A percentile compares a stretch with the other conserved stretches of the same genome.
These are phyloP conservation scores for Ferdinandea cuprea DNA, from an alignment of 2,888 invertebrate species.

Conservation along the genomic window DNA sequence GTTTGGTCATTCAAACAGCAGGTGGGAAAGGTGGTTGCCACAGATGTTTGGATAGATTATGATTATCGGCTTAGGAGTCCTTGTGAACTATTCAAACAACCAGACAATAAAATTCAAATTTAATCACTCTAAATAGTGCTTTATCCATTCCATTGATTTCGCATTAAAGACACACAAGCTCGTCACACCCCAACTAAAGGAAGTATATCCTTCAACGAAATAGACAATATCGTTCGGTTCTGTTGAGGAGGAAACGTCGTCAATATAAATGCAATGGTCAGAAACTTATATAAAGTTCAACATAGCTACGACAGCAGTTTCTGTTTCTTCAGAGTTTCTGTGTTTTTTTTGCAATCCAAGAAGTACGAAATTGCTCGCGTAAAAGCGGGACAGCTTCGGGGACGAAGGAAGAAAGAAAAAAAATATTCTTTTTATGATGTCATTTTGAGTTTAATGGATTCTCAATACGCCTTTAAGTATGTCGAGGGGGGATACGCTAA, in stretches of 20 bases:
- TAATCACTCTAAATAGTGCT: conserved; percentile 31
- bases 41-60: too few species aligned
- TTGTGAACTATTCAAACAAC: too few species aligned
- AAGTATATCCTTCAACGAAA: conserved; percentile 11
- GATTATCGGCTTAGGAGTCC: too few species aligned
- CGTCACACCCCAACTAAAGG: not conserved
- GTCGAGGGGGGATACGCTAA: conserved; percentile 62
- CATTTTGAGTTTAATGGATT: conserved; percentile 72
- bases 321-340: conserved; percentile 18
- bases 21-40: too few species aligned
- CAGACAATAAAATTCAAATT: conserved; percentile 16
- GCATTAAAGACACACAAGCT: conserved; percentile 39
- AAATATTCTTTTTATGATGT: conserved; percentile 64
- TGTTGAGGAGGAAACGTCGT: conserved; percentile 3
- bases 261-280: conserved; percentile 61
- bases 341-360: not conserved
- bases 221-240: conserved; percentile 18
- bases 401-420: conserved; percentile 5
- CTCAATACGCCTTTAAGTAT: conserved; percentile 69
- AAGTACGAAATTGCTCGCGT: conserved; percentile 38
- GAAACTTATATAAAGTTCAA: conserved; percentile 20
- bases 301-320: conserved; percentile 53
- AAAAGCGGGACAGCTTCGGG: conserved; percentile 31
- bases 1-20: too few species aligned
- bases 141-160: conserved; percentile 62